Conservation (phyloP, 2,888 invertebrate genomes). For the Mesoligia furuncula region DNA sequence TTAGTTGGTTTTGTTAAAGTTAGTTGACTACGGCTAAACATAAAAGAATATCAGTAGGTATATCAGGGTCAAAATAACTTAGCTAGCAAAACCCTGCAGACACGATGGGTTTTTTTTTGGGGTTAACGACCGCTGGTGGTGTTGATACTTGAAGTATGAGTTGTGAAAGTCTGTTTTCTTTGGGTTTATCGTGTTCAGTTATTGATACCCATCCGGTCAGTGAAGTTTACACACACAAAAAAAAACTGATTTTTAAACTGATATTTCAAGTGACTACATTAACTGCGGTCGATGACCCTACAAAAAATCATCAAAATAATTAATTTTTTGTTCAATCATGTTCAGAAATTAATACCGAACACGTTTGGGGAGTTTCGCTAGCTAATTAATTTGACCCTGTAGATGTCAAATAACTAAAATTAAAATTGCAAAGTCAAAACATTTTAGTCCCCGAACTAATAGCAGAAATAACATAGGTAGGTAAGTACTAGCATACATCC, state of each 20-base stretch:
- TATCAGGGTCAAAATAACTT: neutral
- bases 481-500: neutral
- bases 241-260: too few relatives aligned
- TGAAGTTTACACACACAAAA: too few relatives aligned
- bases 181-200: too few relatives aligned
- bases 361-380: neutral
- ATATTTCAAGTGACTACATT: neutral
- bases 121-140: too few relatives aligned
- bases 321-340: too few relatives aligned
- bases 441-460: neutral
- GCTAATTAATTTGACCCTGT: neutral
- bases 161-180: too few relatives aligned
- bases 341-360: neutral
- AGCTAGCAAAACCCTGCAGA: neutral
- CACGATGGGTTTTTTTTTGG: neutral
- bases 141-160: too few relatives aligned
- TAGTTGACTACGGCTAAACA: neutral
- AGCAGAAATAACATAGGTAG: neutral
- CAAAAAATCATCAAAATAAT: neutral
- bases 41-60: too few relatives aligned
- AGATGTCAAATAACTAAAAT: neutral
- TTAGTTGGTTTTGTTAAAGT: neutral
- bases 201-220: too few relatives aligned
- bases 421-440: neutral
- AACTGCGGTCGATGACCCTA: neutral